Conservation (phyloP, 2,113 vertebrate species). For the Mormyrus iriodes region DNA sequence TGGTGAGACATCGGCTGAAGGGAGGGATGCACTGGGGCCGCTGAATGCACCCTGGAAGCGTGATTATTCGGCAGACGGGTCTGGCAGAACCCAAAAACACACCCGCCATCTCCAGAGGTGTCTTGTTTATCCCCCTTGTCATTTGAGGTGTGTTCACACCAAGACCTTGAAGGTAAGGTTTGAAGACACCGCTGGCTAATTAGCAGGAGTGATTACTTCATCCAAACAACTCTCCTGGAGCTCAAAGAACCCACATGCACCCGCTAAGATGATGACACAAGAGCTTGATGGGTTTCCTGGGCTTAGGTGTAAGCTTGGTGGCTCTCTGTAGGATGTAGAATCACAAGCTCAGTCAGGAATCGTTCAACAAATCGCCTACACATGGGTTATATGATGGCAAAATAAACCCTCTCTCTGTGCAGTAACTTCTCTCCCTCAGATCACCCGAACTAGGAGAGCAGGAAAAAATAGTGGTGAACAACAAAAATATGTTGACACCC, state of each 20-base stretch:
- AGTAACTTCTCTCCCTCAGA: background rate
- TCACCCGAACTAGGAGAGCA: background rate
- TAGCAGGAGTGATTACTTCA: background rate
- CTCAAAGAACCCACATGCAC: background rate
- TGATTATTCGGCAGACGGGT: background rate
- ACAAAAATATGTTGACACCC: background rate
- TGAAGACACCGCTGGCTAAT: background rate
- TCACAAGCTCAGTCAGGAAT: background rate
- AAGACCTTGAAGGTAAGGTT: background rate
- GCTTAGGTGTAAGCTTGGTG: background rate
- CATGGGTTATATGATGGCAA: background rate
- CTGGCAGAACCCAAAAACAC: background rate
- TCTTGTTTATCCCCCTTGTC: background rate
- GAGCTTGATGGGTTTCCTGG: background rate
- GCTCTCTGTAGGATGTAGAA: background rate
- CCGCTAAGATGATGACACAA: background rate
- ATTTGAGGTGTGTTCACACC: background rate
- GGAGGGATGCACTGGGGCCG: background rate
- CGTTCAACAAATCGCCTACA: background rate
- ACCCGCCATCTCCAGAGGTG: background rate
- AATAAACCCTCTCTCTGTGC: background rate
- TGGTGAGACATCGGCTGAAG: conserved; percentile 31
- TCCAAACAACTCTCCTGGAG: background rate
- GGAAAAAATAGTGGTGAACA: background rate
- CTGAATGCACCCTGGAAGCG: background rate